Percentiles rank a stretch among this genome's conserved stretches.
Conservation (phyloP, 2,797 vertebrate species). For the Hipposideros larvatus region DNA sequence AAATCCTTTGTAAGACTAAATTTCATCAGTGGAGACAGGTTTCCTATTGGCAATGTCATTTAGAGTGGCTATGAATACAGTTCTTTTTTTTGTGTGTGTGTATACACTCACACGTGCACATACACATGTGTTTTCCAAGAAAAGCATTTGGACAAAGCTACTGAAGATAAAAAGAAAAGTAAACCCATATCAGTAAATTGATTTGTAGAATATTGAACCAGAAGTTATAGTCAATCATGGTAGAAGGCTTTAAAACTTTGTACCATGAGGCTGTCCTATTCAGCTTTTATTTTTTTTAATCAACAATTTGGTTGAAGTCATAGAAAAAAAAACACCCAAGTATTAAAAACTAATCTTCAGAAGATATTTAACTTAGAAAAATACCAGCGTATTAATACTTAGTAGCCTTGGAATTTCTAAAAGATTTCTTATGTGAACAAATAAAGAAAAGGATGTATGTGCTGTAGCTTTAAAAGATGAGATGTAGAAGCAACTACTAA, state of each 20-base stretch:
- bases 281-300: background rate
- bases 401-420: background rate
- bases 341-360: background rate
- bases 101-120: background rate
- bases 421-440: background rate
- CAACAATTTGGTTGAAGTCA: background rate
- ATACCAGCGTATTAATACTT: background rate
- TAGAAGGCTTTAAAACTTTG: background rate
- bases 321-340: background rate
- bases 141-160: background rate
- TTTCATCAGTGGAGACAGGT: background rate
- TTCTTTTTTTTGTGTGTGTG: background rate
- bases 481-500: background rate
- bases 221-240: background rate
- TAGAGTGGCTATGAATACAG: background rate
- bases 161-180: background rate
- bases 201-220: background rate
- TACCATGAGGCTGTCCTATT: background rate
- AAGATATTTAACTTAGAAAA: background rate
- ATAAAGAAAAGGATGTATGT: background rate
- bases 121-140: background rate
- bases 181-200: background rate
- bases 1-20: background rate
- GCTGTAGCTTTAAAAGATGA: background rate
- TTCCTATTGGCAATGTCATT: background rate